Base-by-base conservation (phyloP, 1,140 invertebrate genomes). In the Bombus pyrosoma region DNA sequence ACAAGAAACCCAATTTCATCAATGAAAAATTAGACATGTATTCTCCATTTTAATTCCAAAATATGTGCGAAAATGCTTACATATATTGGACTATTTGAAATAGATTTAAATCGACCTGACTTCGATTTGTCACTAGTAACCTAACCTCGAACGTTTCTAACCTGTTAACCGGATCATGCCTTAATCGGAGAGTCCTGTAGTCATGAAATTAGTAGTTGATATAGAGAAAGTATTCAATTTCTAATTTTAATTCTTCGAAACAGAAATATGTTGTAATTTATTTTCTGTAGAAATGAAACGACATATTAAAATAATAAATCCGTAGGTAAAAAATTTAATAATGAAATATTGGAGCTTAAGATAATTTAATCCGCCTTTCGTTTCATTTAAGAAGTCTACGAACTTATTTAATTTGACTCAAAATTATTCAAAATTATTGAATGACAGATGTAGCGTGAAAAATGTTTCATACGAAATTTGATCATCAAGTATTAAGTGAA, bases 1-100 rank as follows among this genome's bases (percentile, higher is more conserved):
- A 89, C 32, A 34, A 83, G 59, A 85, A 32, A 76, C 66, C 28
- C 75, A 72, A 85, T 85, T 43, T 32, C 43, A 39, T 32, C 18
- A 43, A 53, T 39, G 53, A 73, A 74, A 69, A 43, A 41, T 76
- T 68, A 13, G 53, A 41, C 81, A 28, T 82, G 41, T 66, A 53
- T n/a, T 37, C 43, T n/a, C n/a, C 13, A 32, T 32, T 66, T 32
- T 15, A 15, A 66, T 15, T 6, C 5, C 13, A 32, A 66, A 66
- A 15, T n/a, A 66, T 32, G 12, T 32, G 62, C n/a, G 28, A 13
- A 22, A 74, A 43, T 47, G 4, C 10, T 12, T 47, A 69, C 22
- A 12, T 53, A 69, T 4, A 69, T 37, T 34, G 22, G 3, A 73
- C 15, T 41, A 4, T 32, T 47, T 15, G 12, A 62, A n/a, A 62